Conservation (phyloP, 2,888 invertebrate genomes). For the Trichopria drosophilae region DNA sequence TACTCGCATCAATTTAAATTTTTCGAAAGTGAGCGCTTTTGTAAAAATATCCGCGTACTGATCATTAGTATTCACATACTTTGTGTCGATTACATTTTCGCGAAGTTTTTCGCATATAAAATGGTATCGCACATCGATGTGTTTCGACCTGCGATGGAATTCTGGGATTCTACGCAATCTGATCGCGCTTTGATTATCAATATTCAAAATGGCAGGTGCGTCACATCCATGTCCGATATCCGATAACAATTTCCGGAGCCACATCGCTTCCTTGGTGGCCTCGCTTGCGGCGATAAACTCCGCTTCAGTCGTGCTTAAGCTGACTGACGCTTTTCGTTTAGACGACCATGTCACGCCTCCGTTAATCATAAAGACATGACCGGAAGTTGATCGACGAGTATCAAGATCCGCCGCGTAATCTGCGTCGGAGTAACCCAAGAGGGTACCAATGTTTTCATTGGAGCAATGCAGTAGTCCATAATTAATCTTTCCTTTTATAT, state of each 20-base stretch:
- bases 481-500: conserved; percentile 20
- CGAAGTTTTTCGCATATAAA: conserved; percentile 33
- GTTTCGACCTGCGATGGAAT: too few species aligned
- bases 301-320: conserved; percentile 37
- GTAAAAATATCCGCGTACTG: conserved; percentile 39
- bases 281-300: too few species aligned
- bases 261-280: conserved; percentile 36
- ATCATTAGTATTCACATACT: conserved; percentile 24
- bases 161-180: conserved; percentile 36
- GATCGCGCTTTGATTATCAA: too few species aligned
- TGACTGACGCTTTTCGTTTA: conserved; percentile 34
- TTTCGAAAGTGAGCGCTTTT: conserved; percentile 8
- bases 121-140: conserved; percentile 37
- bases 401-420: conserved; percentile 27
- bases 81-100: conserved; percentile 6
- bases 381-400: conserved; percentile 38
- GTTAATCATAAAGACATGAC: conserved; percentile 30
- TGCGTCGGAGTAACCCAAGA: conserved; percentile 26
- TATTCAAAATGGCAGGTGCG: conserved; percentile 30
- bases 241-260: too few species aligned
- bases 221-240: conserved; percentile 25
- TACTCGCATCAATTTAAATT: neutral
- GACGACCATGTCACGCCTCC: conserved; percentile 36
- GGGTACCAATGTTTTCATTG: neutral
- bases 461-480: conserved; percentile 13